Conservation (phyloP, 2,888 invertebrate species). For the Nomada goodeniana region DNA sequence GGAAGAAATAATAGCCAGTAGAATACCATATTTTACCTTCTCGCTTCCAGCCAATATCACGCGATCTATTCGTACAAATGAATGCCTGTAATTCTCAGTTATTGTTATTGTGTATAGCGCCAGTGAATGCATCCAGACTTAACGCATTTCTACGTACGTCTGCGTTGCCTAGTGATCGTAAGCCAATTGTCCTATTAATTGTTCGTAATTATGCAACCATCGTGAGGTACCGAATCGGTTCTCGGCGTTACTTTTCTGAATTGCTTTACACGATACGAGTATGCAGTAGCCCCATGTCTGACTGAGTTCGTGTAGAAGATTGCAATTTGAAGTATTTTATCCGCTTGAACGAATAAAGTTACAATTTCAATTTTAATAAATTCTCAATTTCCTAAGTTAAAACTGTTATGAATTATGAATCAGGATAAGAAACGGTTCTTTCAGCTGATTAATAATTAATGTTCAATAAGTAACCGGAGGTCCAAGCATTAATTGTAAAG, state of each 20-base stretch:
- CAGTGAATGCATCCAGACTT: neutral
- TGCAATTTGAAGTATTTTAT: too few species aligned
- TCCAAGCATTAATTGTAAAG: neutral
- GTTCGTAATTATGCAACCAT: neutral
- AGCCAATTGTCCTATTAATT: neutral
- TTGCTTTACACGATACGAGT: neutral
- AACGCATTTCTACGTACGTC: neutral
- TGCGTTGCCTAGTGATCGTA: neutral
- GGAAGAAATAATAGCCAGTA: constrained; percentile 37
- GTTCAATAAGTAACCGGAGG: neutral
- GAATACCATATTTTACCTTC: constrained; percentile 30
- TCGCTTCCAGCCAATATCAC: constrained; percentile 25
- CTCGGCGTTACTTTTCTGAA: neutral
- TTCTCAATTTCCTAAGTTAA: too few species aligned
- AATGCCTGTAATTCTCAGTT: neutral
- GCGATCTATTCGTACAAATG: neutral
- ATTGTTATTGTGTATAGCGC: constrained; percentile 24
- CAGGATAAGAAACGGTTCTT: neutral
- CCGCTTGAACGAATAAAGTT: too few species aligned
- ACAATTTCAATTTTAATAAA: too few species aligned
- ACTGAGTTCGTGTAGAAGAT: too few species aligned
- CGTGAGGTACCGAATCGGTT: neutral
- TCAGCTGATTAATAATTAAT: neutral
- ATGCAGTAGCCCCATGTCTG: too few species aligned
- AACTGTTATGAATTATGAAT: neutral